These are phyloP conservation scores for Synergus umbraculus DNA, from an alignment of 2,888 invertebrate genomes.

Conservation along the genomic window DNA sequence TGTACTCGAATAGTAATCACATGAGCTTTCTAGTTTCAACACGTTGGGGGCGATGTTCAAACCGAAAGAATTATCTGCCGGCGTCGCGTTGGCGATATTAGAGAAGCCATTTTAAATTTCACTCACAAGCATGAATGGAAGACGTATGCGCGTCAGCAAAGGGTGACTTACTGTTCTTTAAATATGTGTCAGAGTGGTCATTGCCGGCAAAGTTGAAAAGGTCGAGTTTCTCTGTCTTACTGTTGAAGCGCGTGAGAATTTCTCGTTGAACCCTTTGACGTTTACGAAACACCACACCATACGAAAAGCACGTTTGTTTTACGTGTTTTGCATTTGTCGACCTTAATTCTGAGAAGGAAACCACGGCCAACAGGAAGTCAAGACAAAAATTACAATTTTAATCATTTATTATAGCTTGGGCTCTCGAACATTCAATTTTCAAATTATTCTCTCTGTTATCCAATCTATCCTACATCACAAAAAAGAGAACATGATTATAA, in stretches of 20 bases:
- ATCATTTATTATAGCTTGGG: no score
- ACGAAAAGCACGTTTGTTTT: no score
- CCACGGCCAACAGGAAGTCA: no score
- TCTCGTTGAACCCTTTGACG: neutral
- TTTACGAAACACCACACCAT: no score
- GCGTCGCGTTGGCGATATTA: conserved; percentile 9
- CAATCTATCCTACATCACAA: no score
- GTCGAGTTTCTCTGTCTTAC: neutral
- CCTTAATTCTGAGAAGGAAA: no score
- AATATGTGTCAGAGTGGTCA: conserved; percentile 20
- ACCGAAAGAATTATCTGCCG: conserved; percentile 9
- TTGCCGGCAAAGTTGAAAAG: conserved; percentile 36
- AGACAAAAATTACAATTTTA: no score
- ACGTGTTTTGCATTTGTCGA: no score
- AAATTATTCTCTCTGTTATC: no score
- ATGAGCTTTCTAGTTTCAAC: conserved; percentile 26
- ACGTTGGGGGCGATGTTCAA: neutral
- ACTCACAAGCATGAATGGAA: conserved; percentile 29
- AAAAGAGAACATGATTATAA: no score
- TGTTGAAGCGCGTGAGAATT: neutral
- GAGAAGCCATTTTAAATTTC: conserved; percentile 32
- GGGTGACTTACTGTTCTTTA: conserved; percentile 22
- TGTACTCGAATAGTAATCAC: conserved; percentile 19
- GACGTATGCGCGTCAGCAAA: neutral
- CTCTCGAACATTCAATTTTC: no score